A percentile compares a stretch with the other conserved stretches of the same genome.
Conservation (phyloP, 2,113 vertebrate species). For the Calidris pugnax region DNA sequence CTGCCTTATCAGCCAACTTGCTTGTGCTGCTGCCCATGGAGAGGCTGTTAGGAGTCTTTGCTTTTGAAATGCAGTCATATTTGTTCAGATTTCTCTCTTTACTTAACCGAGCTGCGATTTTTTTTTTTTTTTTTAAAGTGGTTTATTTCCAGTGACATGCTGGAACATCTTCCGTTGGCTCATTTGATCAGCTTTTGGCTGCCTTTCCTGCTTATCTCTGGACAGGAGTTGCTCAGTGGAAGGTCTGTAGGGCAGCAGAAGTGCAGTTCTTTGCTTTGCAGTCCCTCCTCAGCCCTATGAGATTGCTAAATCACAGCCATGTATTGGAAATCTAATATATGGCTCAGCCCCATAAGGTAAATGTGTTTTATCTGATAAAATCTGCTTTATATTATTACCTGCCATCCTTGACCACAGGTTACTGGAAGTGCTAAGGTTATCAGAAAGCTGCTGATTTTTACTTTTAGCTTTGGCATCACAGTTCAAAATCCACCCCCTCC, state of each 20-base stretch:
- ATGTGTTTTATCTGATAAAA: neutral
- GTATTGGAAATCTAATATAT: neutral
- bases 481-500: neutral
- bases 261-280: neutral
- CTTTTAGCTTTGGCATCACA: neutral
- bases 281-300: neutral
- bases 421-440: neutral
- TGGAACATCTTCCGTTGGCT: neutral
- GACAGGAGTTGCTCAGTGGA: neutral
- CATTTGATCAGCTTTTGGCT: neutral
- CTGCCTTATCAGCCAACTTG: conserved; percentile 28
- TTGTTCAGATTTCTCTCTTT: conserved; percentile 13
- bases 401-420: neutral
- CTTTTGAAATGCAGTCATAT: conserved; percentile 1
- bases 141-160: neutral
- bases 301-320: neutral
- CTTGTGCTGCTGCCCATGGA: conserved; percentile 29
- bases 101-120: neutral
- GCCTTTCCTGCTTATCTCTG: neutral
- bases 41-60: neutral
- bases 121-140: neutral
- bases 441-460: neutral
- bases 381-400: neutral
- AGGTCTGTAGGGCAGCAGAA: neutral
- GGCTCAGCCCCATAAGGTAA: neutral